phyloP scores from a whole-genome alignment of 2,888 invertebrate genomes.

The Antitype chi region DNA sequence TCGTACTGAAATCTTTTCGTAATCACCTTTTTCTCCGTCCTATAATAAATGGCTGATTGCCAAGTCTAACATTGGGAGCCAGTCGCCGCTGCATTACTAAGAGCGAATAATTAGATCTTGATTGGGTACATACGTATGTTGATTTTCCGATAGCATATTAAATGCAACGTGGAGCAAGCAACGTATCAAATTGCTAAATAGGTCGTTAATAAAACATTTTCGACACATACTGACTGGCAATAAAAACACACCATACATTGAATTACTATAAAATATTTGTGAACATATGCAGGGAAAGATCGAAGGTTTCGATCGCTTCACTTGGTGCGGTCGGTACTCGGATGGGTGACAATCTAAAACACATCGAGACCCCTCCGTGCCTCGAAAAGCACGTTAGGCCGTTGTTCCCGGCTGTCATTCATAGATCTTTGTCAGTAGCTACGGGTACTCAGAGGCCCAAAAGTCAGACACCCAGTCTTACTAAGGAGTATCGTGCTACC shows the following conservation, averaged over 20 bases:
- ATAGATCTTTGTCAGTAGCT: not conserved
- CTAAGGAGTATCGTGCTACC: not conserved
- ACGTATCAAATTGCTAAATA: not conserved
- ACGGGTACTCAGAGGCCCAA: not conserved
- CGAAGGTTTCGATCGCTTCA: not conserved
- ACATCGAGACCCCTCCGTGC: not conserved
- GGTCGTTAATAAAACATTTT: not conserved
- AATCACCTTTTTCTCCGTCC: slow-evolving; percentile 3
- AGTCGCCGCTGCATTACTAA: slow-evolving; percentile 37
- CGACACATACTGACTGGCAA: not conserved
- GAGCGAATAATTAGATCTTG: slow-evolving; percentile 22
- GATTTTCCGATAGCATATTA: slow-evolving; percentile 17
- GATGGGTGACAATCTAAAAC: not conserved
- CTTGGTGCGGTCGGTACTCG: not conserved
- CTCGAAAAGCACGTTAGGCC: too few species aligned
- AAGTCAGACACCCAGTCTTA: not conserved
- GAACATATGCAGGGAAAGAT: not conserved
- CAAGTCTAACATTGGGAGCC: slow-evolving; percentile 23
- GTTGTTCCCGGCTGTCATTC: not conserved
- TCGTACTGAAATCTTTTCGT: not conserved
- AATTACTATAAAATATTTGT: not conserved
- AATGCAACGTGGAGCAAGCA: not conserved
- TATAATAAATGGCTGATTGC: slow-evolving; percentile 29
- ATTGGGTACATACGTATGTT: slow-evolving; percentile 1
- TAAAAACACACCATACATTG: not conserved